Evolutionary conservation across 2,888 invertebrate species (phyloP), one percentile per base, ranked within the genome.

Genomic region (Amphimallon solstitiale): DNA sequence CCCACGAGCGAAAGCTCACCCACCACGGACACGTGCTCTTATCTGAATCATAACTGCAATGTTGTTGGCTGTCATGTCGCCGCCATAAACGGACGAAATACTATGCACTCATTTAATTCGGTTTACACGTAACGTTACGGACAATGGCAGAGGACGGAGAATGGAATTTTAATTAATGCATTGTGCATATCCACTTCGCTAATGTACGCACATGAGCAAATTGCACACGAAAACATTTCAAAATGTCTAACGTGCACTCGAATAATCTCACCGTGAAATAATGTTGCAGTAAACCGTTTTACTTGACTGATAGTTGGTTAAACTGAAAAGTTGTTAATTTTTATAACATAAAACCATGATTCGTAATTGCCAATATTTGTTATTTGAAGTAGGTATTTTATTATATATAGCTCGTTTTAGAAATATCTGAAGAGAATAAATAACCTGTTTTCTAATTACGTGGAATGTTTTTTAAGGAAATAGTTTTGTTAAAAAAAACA

Each of bases 1-100:
- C 77, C 75, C 76, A 77, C 76, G 75, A 73, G 69, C 70, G 67
- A 69, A 66, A 73, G 69, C 68, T 48, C 77, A 74, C 77, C 75
- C 75, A 76, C 76, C 67, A 14, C 34, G 71, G 74, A 74, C 76
- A 76, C 76, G 75, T 74, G 76, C 73, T 75, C 68, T 68, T 70
- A 70, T 70, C 70, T 68, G 38, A 43, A 68, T 66, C 68, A 49
- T 68, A 68, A 66, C 68, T 70, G 68, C 67, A 63, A 63, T 63
- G 61, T 66, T 68, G 63, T 54, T 54, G 40, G 52, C 54, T 65
- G 65, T 65, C 52, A 65, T 59, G 65, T 59, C 59, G 48, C 65
- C 59, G 46, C 48, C 59, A 40, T 38, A 45, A 40, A 48, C 46
- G 45, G 49, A 65, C 65, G 23, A 59, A 65, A 65, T 43, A 59